Evolutionary conservation across 2,888 invertebrate species (phyloP).

Genomic region (Leptogaster cylindrica): DNA sequence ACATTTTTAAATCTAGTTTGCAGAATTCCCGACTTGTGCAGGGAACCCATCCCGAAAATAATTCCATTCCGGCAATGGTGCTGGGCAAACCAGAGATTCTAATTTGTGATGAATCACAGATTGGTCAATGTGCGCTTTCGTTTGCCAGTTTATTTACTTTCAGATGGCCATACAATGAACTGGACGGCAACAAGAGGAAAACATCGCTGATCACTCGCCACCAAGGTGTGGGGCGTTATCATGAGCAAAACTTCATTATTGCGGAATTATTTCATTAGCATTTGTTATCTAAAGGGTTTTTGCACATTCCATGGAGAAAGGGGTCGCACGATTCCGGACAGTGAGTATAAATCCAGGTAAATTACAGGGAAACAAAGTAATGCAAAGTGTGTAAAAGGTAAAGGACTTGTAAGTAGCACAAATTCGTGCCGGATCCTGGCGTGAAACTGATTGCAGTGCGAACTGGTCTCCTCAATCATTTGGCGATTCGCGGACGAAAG

Average conservation of each 20-base stretch:
- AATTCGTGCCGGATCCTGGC: conserved; percentile 3
- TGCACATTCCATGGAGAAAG: conserved; percentile 4
- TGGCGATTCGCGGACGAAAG: too few species aligned
- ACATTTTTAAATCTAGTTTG: conserved; percentile 8
- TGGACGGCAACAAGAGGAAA: background rate
- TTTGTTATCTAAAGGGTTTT: conserved; percentile 15
- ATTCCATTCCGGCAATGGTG: too few species aligned
- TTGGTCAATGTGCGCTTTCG: conserved; percentile 6
- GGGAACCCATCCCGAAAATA: too few species aligned
- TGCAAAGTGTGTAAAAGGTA: too few species aligned
- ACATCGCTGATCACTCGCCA: background rate
- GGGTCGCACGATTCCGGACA: background rate
- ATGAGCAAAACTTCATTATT: conserved; percentile 6
- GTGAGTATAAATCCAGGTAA: background rate
- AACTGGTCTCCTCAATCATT: background rate
- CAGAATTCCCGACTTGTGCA: too few species aligned
- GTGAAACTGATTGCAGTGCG: background rate
- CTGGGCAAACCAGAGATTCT: background rate
- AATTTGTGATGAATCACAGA: conserved; percentile 3
- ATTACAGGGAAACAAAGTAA: too few species aligned
- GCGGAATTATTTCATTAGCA: conserved; percentile 4
- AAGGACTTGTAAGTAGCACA: too few species aligned
- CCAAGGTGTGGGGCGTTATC: background rate
- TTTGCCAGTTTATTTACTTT: background rate
- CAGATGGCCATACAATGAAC: background rate